Conservation (phyloP, 2,888 invertebrate genomes). For the Automeris io region DNA sequence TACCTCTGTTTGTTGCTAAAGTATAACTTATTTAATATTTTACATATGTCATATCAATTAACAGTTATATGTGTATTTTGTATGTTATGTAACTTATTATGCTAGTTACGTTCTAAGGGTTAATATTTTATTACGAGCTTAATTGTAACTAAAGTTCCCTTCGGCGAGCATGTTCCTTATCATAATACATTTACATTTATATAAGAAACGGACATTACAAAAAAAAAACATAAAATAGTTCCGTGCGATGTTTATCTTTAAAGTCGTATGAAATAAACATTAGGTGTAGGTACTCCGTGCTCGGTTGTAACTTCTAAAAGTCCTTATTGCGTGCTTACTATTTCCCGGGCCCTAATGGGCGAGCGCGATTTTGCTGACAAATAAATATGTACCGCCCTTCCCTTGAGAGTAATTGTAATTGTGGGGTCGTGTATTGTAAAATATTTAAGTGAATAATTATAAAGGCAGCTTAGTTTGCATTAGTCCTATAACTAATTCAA, state of each 20-base stretch:
- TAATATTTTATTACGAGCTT: background rate
- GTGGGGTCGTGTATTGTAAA: conserved; percentile 5
- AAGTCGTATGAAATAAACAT: conserved; percentile 35
- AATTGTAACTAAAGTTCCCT: background rate
- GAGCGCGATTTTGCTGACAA: conserved; percentile 66
- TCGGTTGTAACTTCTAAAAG: conserved; percentile 41
- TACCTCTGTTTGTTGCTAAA: no score
- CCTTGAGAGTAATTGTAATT: conserved; percentile 48
- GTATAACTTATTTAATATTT: no score
- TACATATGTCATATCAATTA: no score
- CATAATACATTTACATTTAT: background rate
- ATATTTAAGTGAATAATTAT: background rate
- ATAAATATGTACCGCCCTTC: conserved; percentile 62
- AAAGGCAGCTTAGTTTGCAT: no score
- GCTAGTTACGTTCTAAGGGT: no score
- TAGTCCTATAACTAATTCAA: no score
- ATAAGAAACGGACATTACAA: background rate
- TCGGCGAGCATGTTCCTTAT: background rate
- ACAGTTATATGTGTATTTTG: no score
- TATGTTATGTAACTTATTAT: no score
- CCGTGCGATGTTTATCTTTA: conserved; percentile 3
- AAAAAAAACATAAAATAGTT: background rate
- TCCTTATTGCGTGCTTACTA: conserved; percentile 64
- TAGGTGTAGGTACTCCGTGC: conserved; percentile 30
- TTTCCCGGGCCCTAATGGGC: conserved; percentile 55